A percentile compares a stretch with the other conserved stretches of the same genome.
Evolutionary conservation across 2,888 invertebrate genomes (phyloP).

Genomic region (Tinea semifulvella): DNA sequence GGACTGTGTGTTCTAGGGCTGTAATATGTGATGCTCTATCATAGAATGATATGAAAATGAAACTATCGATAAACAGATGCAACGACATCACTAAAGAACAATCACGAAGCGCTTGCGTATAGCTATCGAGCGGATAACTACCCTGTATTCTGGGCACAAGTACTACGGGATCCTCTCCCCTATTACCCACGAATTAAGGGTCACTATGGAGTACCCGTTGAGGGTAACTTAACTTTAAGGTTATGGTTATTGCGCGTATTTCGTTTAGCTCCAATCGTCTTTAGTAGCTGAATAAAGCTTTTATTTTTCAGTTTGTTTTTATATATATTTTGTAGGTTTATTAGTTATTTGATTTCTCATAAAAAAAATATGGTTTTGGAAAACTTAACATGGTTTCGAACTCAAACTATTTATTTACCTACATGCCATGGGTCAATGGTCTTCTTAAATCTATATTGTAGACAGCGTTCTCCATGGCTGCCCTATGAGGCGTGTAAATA

Average conservation of each 20-base stretch:
- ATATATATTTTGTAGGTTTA: too few relatives aligned
- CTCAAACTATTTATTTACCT: too few relatives aligned
- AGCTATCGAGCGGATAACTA: constrained; percentile 6
- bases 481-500: too few relatives aligned
- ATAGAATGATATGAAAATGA: too few relatives aligned
- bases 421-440: too few relatives aligned
- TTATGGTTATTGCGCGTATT: not conserved
- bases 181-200: not conserved
- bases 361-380: too few relatives aligned
- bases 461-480: too few relatives aligned
- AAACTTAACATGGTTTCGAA: too few relatives aligned
- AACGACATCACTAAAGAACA: not conserved
- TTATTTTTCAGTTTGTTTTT: not conserved
- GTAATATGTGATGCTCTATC: too few relatives aligned
- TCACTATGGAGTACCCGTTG: not conserved
- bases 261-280: constrained; percentile 1
- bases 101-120: constrained; percentile 3
- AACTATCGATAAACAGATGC: not conserved
- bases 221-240: not conserved
- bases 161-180: not conserved
- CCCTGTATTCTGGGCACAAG: not conserved
- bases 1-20: too few relatives aligned
- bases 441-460: too few relatives aligned
- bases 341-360: too few relatives aligned
- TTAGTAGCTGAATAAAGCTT: not conserved